Evolutionary conservation across 1,140 invertebrate genomes (phyloP).

Genomic region (Drosophila sturtevanti): DNA sequence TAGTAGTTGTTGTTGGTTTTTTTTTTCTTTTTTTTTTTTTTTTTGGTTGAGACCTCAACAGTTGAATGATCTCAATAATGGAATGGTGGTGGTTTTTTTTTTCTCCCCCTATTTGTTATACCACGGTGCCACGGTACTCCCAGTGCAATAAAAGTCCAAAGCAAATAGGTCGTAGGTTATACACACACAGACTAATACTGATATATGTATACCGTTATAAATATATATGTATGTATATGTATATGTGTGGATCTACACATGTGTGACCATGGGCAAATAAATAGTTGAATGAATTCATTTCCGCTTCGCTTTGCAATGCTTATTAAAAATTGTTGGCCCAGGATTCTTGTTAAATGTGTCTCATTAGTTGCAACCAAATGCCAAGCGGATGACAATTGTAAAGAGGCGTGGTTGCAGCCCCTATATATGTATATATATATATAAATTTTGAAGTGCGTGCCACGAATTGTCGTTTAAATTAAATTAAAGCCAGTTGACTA

Average conservation of each 20-base stretch:
- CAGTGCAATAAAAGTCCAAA: constrained; percentile 72
- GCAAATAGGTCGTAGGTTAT: constrained; percentile 61
- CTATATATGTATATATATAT: constrained; percentile 41
- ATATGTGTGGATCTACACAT: constrained; percentile 2
- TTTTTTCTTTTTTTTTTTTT: constrained; percentile 27
- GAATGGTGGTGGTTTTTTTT: constrained; percentile 17
- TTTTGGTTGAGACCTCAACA: constrained; percentile 41
- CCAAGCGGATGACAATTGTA: background rate
- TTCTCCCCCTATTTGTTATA: background rate
- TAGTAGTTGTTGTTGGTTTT: constrained; percentile 1
- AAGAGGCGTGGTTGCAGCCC: constrained; percentile 33
- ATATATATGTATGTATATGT: constrained; percentile 19
- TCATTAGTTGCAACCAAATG: constrained; percentile 51
- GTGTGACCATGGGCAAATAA: constrained; percentile 25
- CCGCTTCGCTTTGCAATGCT: constrained; percentile 76
- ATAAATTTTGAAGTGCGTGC: constrained; percentile 58
- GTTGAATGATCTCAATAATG: constrained; percentile 30
- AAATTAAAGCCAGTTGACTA: constrained; percentile 75
- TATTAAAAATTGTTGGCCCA: constrained; percentile 57
- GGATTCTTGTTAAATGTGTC: constrained; percentile 60
- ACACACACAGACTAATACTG: too few relatives aligned
- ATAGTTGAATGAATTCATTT: constrained; percentile 56
- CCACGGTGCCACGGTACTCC: constrained; percentile 29
- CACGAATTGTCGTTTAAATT: constrained; percentile 78
- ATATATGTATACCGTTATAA: constrained; percentile 30